These are phyloP conservation scores for Melanocharis versteri DNA, from an alignment of 2,113 vertebrate genomes.

Conservation along the genomic window DNA sequence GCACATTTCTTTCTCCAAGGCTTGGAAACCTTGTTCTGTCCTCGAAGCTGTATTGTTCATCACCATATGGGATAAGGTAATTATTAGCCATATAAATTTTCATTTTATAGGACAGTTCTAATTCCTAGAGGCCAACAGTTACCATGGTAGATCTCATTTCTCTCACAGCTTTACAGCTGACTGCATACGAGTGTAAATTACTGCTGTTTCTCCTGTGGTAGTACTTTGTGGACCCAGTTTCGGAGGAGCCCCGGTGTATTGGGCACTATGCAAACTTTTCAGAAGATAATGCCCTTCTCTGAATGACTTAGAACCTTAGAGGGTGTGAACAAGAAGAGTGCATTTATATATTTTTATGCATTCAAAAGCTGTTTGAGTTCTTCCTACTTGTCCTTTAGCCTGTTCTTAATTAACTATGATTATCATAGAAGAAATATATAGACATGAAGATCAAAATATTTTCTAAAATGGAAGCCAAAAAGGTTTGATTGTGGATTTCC, in stretches of 20 bases:
- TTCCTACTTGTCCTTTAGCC: background rate
- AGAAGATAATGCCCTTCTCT: background rate
- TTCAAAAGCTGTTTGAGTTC: background rate
- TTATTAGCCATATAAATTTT: constrained; percentile 61
- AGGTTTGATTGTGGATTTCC: constrained; percentile 26
- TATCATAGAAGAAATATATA: background rate
- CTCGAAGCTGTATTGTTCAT: background rate
- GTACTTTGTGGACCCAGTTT: background rate
- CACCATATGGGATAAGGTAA: constrained; percentile 39
- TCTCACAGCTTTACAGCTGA: background rate
- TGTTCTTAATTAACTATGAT: background rate
- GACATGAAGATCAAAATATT: constrained; percentile 51
- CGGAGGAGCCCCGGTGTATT: background rate
- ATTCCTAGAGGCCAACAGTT: constrained; percentile 35
- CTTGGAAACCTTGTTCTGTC: constrained; percentile 14
- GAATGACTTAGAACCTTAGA: background rate
- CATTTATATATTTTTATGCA: background rate
- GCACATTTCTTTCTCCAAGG: background rate
- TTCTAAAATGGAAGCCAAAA: constrained; percentile 51
- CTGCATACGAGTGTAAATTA: background rate
- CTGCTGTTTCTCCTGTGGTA: background rate
- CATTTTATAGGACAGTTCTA: constrained; percentile 49
- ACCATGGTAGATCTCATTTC: background rate
- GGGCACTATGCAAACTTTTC: background rate
- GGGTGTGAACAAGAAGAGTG: background rate